Evolutionary conservation across 2,797 vertebrate genomes (phyloP), one percentile per base, ranked within the genome.

Genomic region (Adelosebastes latens): DNA sequence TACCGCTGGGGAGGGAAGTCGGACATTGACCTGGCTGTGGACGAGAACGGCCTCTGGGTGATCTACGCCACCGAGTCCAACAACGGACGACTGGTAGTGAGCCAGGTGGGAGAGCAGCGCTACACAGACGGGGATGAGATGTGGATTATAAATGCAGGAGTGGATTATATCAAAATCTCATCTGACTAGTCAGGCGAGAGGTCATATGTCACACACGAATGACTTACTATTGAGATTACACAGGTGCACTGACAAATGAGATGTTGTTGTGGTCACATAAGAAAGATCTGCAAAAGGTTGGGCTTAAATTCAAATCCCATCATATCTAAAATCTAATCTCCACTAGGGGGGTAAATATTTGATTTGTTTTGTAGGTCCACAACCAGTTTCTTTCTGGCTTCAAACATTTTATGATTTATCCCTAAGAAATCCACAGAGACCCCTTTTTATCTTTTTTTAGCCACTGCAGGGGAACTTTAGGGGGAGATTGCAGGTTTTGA

Each of bases 1-100:
- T 99, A 99, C 64, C 97, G 98, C 75, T 99, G 98, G 98, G 98
- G 98, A 0, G 98, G 98, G 66, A 99, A 99, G 79, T 98, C 97
- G 0, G 98, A 99, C 93, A 98, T 99, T 34, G 98, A 99, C 91
- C 91, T 99, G 87, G 98, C 98, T 0, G 98, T 98, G 88, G 98
- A 99, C 5, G 98, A 99, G 94, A 98, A 97, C 0, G 98, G 98
- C 25, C 93, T 99, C 12, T 99, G 98, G 98, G 98, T 98, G 29
- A 97, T 99, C 87, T 99, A 99, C 16, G 98, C 97, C 91, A 99
- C 97, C 0, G 98, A 99, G 90, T 90, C 94, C 79, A 99, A 98
- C 94, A 98, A 97, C 1, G 98, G 98, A 25, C 94, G 97, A 0
- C 88, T 99, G 88, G 98, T 98, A 89, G 96, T 99, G 49, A 98